A percentile compares a stretch with the other conserved stretches of the same genome.
phyloP scores from a whole-genome alignment of 1,140 invertebrate genomes.

The Forficula auricularia region DNA sequence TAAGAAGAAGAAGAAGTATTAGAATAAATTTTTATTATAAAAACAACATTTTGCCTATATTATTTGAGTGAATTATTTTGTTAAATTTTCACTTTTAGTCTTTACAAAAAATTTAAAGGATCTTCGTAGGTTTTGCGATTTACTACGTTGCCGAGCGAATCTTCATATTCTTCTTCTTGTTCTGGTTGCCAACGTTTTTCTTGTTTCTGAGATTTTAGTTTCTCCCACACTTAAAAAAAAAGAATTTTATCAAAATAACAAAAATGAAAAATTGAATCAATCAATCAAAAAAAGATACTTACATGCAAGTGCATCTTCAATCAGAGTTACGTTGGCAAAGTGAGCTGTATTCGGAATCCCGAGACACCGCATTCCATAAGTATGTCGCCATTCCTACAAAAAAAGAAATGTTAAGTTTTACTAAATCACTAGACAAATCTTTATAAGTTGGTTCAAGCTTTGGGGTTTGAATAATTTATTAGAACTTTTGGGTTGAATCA shows the following conservation, averaged over 20 bases:
- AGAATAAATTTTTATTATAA: too few relatives aligned
- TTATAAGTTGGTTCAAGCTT: neutral
- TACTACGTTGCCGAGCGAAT: constrained; percentile 95
- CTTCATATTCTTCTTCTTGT: constrained; percentile 96
- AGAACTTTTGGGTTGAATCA: too few relatives aligned
- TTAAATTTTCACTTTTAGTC: too few relatives aligned
- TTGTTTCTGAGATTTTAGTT: constrained; percentile 87
- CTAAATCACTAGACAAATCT: constrained; percentile 3
- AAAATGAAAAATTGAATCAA: constrained; percentile 11
- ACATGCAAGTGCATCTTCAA: constrained; percentile 90
- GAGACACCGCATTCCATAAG: constrained; percentile 96
- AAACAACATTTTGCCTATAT: too few relatives aligned
- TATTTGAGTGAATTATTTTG: too few relatives aligned
- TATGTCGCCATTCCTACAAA: constrained; percentile 86
- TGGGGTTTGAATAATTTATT: constrained; percentile 2
- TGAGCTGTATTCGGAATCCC: constrained; percentile 99
- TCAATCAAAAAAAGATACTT: constrained; percentile 26
- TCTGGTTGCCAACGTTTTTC: constrained; percentile 91
- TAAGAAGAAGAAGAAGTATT: too few relatives aligned
- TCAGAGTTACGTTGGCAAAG: constrained; percentile 98
- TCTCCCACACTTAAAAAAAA: constrained; percentile 73
- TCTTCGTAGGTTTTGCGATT: constrained; percentile 97
- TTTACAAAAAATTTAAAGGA: too few relatives aligned
- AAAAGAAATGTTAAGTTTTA: constrained; percentile 3
- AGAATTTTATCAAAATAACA: constrained; percentile 10